phyloP scores from a whole-genome alignment of 1,140 invertebrate species.

The Drosophila saltans region DNA sequence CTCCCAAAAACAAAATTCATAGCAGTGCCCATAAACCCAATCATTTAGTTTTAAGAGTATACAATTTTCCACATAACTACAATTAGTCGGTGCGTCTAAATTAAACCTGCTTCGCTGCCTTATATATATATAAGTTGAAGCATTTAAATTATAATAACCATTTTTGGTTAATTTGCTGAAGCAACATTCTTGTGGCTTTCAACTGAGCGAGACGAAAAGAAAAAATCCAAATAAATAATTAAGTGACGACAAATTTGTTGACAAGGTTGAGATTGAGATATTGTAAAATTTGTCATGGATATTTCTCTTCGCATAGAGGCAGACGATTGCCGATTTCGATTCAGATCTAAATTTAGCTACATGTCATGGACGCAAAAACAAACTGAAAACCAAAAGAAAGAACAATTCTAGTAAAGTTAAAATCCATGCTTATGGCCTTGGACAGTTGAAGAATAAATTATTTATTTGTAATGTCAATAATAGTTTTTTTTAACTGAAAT shows the following conservation, averaged over 20 bases:
- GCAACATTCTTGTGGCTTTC: constrained; percentile 68
- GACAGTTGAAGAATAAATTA: neutral
- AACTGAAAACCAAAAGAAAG: neutral
- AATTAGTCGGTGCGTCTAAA: neutral
- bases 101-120: constrained; percentile 52
- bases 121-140: constrained; percentile 36
- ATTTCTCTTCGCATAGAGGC: neutral
- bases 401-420: neutral
- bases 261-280: constrained; percentile 45
- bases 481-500: neutral
- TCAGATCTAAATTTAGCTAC: constrained; percentile 4
- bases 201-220: constrained; percentile 1
- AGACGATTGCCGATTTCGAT: constrained; percentile 1
- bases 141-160: constrained; percentile 59
- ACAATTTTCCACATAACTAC: neutral
- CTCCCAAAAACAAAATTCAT: too few species aligned
- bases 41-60: neutral
- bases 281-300: constrained; percentile 19
- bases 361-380: neutral
- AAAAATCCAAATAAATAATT: constrained; percentile 40
- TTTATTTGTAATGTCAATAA: neutral
- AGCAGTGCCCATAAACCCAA: too few species aligned
- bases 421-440: constrained; percentile 3
- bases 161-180: constrained; percentile 54
- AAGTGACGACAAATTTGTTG: constrained; percentile 24